These are phyloP conservation scores for Tenthredo notha DNA, from an alignment of 2,888 invertebrate species.

Conservation along the genomic window DNA sequence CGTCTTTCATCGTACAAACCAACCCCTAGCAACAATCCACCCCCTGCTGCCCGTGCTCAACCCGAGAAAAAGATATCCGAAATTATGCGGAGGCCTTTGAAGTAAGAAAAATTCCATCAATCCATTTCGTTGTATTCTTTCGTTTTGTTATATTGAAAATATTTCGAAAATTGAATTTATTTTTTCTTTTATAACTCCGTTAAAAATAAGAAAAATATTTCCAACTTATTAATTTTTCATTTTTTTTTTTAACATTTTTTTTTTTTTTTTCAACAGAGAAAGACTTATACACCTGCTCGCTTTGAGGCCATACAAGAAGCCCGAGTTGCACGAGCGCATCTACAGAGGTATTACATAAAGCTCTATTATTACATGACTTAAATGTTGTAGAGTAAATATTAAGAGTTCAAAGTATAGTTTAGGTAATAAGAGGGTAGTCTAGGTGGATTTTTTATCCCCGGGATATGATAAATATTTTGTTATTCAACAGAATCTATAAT, in stretches of 20 bases:
- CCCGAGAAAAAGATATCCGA: conserved; percentile 78
- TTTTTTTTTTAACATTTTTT: conserved; percentile 64
- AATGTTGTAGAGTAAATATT: conserved; percentile 39
- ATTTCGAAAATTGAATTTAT: neutral
- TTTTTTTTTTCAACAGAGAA: conserved; percentile 86
- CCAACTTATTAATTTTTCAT: conserved; percentile 24
- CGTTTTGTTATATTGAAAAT: neutral
- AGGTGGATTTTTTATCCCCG: neutral
- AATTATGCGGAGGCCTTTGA: conserved; percentile 87
- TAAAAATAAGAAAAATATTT: neutral
- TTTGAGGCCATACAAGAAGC: conserved; percentile 95
- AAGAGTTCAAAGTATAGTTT: conserved; percentile 16
- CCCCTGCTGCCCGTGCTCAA: conserved; percentile 66
- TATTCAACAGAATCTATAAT: conserved; percentile 1
- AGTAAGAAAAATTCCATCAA: conserved; percentile 79
- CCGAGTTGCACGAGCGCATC: conserved; percentile 91
- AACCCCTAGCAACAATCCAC: conserved; percentile 69
- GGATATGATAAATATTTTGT: neutral
- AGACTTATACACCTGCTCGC: conserved; percentile 96
- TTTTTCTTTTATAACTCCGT: too few species aligned
- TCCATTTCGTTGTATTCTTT: neutral
- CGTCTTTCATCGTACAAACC: conserved; percentile 80
- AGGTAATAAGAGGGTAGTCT: neutral
- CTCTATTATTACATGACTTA: conserved; percentile 52
- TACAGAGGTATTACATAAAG: conserved; percentile 84